Base-by-base conservation (phyloP, 2,113 vertebrate genomes). In the Rhombomys opimus region DNA sequence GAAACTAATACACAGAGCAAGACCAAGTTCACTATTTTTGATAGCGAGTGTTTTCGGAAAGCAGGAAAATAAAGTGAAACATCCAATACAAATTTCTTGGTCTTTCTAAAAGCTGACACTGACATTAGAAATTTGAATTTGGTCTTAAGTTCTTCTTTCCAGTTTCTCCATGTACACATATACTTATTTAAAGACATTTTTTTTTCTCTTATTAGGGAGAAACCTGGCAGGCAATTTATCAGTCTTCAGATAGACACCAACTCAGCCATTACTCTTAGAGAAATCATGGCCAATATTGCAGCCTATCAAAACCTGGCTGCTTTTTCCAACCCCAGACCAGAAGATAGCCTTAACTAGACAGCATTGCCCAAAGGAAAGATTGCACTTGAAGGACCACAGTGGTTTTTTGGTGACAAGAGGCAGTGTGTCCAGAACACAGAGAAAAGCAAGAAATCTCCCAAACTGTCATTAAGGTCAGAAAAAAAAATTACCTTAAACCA, bases 61-160 rank as follows among this genome's bases (percentile, higher is more conserved):
- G 50, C 76, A 59, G 52, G 7, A 23, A 46, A 35, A 57, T 63
- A 61, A 30, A 41, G 65, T 85, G 15, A 59, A 27, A 82, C 67
- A 63, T 54, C 78, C 67, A 86, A 20, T n/a, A 35, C 7, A 25
- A 32, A 38, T 59, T 20, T 61, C 32, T 35, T 50, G 1, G 10
- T 76, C n/a, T 78, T 95, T 80, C 38, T 50, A 57, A 87, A 97
- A 78, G 30, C 23, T 75, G 70, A 77, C 27, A 87, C 75, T 89
- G 54, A 68, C 11, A 50, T 38, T 15, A 61, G 52, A 25, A 30
- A 3, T 59, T 14, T 81, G 59, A 77, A 91, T 89, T 87, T 84
- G 17, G 8, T 89, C 35, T 89, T 50, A 70, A 59, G 1, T 59
- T 72, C 67, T 27, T 20, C 59, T 35, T 46, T 17, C 50, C 4